Evolutionary conservation across 2,113 vertebrate species (phyloP), one percentile per base, ranked within the genome.

Genomic region (Fulica atra): DNA sequence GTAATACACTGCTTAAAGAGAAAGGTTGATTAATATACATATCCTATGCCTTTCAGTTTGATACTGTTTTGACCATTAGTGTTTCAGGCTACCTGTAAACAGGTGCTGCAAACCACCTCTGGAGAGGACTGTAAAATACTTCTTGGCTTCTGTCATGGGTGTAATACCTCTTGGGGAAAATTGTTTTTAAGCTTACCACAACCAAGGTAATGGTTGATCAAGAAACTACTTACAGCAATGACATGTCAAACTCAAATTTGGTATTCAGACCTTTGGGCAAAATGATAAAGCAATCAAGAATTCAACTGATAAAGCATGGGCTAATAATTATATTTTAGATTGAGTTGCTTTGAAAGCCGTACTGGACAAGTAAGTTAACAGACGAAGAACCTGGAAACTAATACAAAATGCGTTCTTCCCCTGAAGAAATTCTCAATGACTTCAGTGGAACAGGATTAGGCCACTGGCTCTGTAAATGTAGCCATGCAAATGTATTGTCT

Each of bases 141-240:
- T 92, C 91, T 76, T 93, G 85, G 93, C 70, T 95, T 84, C 83
- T 78, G 72, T 91, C 77, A 46, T 7, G 24, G 82, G 44, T 89
- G 74, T 86, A 81, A 88, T 93, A 95, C 81, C 98, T 97, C 88
- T 79, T 90, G 97, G 95, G 97, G 57, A 97, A 92, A 64, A n/a
- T 73, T 98, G 98, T 98, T 98, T 98, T 97, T 80, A 96, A 96
- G 84, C 46, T 94, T 77, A 86, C 60, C 88, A 97, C 66, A 96
- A 93, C 25, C 85, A 89, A 83, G 63, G 79, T 73, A 89, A 86
- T 56, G 46, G 42, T 3, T 93, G 85, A 93, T 86, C 68, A 97
- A 74, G 54, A 54, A 76, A 93, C 35, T 35, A 74, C 25, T 74
- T 50, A 86, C 14, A 94, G 46, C 21, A 93, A 42, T 31, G 28